Evolutionary conservation across 2,888 invertebrate genomes (phyloP).

Genomic region (Isotomurus palustris): DNA sequence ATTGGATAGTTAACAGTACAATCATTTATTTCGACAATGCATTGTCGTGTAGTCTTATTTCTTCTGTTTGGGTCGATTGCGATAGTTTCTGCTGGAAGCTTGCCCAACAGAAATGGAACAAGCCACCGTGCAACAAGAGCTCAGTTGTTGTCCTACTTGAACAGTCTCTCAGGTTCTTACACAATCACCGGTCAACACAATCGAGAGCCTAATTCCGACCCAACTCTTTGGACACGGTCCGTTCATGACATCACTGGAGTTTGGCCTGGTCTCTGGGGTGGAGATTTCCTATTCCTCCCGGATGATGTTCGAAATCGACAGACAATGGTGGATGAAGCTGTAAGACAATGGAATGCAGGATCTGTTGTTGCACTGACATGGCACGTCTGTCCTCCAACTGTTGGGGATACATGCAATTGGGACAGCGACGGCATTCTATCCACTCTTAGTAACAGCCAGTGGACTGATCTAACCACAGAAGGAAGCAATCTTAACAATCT

Average conservation of each 20-base stretch:
- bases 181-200: constrained; percentile 37
- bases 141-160: constrained; percentile 23
- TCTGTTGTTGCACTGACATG: constrained; percentile 34
- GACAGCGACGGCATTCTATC: constrained; percentile 25
- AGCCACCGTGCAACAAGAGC: constrained; percentile 9
- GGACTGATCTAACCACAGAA: constrained; percentile 28
- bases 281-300: constrained; percentile 33
- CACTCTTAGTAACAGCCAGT: constrained; percentile 21
- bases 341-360: constrained; percentile 35
- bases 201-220: constrained; percentile 38
- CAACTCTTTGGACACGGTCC: constrained; percentile 27
- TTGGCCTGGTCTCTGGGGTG: constrained; percentile 37
- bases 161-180: constrained; percentile 27
- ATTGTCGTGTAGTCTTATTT: too few relatives aligned
- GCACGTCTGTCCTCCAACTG: constrained; percentile 38
- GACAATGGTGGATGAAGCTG: constrained; percentile 33
- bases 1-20: too few relatives aligned
- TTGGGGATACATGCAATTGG: constrained; percentile 39
- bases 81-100: too few relatives aligned
- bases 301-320: constrained; percentile 33
- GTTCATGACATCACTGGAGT: constrained; percentile 32
- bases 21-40: too few relatives aligned
- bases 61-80: too few relatives aligned
- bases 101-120: too few relatives aligned
- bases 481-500: constrained; percentile 23